Conservation (phyloP, 1,140 invertebrate species). For the Plutomurus gul region DNA sequence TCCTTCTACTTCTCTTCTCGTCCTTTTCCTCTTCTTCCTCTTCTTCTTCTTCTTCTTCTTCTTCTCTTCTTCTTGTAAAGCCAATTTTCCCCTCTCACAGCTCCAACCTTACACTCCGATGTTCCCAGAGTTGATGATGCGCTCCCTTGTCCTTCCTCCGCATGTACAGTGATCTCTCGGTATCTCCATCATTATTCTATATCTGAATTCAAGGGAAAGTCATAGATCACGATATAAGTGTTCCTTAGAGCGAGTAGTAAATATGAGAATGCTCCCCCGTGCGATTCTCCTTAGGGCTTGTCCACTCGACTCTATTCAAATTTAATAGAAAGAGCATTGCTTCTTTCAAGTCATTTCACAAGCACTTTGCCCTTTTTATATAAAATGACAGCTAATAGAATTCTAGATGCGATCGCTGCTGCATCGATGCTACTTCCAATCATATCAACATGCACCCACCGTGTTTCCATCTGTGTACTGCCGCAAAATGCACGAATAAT, state of each 20-base stretch:
- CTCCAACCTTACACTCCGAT: not conserved
- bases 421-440: too few relatives aligned
- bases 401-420: not conserved
- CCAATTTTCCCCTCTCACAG: not conserved
- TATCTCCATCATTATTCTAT: not conserved
- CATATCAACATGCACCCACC: too few relatives aligned
- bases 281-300: not conserved
- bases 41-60: not conserved
- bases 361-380: not conserved
- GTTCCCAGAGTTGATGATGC: not conserved
- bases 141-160: not conserved
- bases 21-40: not conserved
- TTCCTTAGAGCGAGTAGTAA: not conserved
- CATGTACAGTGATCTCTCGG: not conserved
- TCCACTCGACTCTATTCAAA: not conserved
- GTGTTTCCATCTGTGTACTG: too few relatives aligned
- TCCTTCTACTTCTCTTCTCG: too few relatives aligned
- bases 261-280: not conserved
- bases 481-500: too few relatives aligned
- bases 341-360: not conserved
- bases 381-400: not conserved
- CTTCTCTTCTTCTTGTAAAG: not conserved
- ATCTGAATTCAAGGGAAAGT: not conserved
- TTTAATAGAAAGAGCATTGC: not conserved
- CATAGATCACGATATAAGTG: not conserved